phyloP scores from a whole-genome alignment of 2,888 invertebrate genomes.

The Metallyticus violacea region DNA sequence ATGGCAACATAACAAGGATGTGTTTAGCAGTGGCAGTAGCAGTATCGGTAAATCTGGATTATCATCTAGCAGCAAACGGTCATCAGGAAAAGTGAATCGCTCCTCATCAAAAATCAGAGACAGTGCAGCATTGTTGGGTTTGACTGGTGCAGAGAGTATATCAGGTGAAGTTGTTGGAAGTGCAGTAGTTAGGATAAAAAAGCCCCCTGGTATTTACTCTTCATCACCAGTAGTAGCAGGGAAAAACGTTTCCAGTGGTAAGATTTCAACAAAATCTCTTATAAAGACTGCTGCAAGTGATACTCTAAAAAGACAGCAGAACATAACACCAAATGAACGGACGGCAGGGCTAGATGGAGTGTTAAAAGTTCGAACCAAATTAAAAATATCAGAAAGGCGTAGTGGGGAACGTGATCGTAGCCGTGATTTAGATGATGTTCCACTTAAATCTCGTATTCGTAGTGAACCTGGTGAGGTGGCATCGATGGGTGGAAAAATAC shows the following conservation, averaged over 20 bases:
- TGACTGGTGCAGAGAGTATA: not conserved
- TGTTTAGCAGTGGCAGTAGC: conserved; percentile 6
- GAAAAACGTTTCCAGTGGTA: not conserved
- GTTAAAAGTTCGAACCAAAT: conserved; percentile 25
- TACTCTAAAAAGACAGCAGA: not conserved
- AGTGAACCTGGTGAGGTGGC: conserved; percentile 17
- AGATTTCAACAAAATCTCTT: conserved; percentile 20
- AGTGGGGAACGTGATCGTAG: conserved; percentile 19
- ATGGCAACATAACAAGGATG: conserved; percentile 22
- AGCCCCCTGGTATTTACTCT: conserved; percentile 17
- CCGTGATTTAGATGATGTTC: conserved; percentile 36
- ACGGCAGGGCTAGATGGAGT: conserved; percentile 15
- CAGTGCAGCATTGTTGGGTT: not conserved
- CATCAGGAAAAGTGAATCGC: conserved; percentile 24
- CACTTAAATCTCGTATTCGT: conserved; percentile 38
- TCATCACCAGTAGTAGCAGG: not conserved
- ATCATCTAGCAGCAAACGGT: conserved; percentile 3
- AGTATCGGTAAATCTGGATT: not conserved
- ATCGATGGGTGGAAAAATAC: not conserved
- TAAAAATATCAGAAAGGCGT: conserved; percentile 3
- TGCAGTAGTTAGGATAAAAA: conserved; percentile 20
- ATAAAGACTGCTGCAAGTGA: conserved; percentile 16
- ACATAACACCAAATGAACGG: conserved; percentile 15
- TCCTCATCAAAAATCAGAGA: conserved; percentile 27
- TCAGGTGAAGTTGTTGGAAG: not conserved